Percentiles rank a stretch among this genome's conserved stretches.
phyloP scores from a whole-genome alignment of 92 coral and sea anemone genomes.

The Muricea muricata region DNA sequence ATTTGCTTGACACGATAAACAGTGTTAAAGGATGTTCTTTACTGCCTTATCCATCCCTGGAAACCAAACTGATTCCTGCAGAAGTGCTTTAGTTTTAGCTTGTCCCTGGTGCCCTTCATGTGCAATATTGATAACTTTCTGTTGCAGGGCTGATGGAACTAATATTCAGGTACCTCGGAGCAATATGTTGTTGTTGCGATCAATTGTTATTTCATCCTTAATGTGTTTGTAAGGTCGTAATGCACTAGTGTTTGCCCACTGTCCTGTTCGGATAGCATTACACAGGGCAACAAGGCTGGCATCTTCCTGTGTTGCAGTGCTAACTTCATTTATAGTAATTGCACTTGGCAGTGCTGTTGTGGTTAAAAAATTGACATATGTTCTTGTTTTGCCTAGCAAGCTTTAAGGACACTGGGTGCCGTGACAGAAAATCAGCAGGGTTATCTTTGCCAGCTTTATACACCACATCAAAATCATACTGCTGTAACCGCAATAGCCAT shows the following conservation, averaged over 20 bases:
- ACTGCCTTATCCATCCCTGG: slow-evolving; percentile 35
- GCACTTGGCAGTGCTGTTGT: not conserved
- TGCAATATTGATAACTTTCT: not conserved
- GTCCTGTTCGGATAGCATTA: not conserved
- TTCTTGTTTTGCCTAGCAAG: not conserved
- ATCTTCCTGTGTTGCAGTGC: not conserved
- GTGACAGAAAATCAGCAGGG: slow-evolving; percentile 47
- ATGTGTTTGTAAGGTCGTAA: not conserved
- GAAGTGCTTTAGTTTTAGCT: slow-evolving; percentile 22
- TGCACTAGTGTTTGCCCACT: not conserved
- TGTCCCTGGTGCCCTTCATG: not conserved
- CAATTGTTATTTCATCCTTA: slow-evolving; percentile 16
- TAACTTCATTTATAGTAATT: not conserved
- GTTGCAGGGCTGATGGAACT: slow-evolving; percentile 5
- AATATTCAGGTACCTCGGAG: slow-evolving; percentile 14
- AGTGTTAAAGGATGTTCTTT: not conserved
- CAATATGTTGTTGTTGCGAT: slow-evolving; percentile 2
- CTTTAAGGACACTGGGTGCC: too few relatives aligned
- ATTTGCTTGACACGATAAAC: slow-evolving; percentile 31
- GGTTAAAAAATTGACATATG: not conserved
- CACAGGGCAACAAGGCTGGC: not conserved
- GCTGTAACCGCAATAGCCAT: slow-evolving; percentile 26
- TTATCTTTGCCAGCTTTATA: slow-evolving; percentile 26
- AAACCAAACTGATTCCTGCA: slow-evolving; percentile 23
- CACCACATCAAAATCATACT: slow-evolving; percentile 14